Evolutionary conservation across 2,797 vertebrate genomes (phyloP).

Genomic region (Chiloscyllium punctatum): DNA sequence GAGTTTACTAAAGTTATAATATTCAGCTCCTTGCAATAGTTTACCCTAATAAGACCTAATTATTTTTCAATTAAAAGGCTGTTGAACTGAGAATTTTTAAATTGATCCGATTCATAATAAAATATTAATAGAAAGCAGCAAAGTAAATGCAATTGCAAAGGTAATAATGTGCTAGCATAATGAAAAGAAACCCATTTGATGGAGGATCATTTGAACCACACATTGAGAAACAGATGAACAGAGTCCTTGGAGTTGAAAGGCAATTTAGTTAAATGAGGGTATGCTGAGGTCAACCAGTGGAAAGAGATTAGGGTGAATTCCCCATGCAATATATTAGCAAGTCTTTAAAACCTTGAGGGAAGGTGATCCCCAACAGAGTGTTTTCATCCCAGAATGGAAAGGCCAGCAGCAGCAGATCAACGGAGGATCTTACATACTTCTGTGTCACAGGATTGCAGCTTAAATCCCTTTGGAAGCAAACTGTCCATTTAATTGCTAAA

Average conservation of each 20-base stretch:
- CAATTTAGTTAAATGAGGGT: neutral
- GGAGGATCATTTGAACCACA: neutral
- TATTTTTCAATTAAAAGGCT: neutral
- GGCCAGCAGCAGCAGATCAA: neutral
- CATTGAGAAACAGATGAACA: neutral
- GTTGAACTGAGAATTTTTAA: neutral
- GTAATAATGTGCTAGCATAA: neutral
- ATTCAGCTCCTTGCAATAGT: neutral
- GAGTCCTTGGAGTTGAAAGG: neutral
- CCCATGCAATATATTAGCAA: neutral
- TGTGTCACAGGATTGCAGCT: neutral
- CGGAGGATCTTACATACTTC: neutral
- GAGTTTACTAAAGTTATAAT: neutral
- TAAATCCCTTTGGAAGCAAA: neutral
- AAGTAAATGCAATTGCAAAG: neutral
- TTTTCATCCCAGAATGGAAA: neutral
- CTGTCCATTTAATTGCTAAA: neutral
- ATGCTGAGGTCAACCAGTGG: neutral
- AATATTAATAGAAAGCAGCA: neutral
- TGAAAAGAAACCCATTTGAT: neutral
- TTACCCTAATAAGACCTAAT: neutral
- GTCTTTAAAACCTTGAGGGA: neutral
- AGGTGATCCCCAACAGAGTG: neutral
- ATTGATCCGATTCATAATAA: neutral
- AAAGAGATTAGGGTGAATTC: neutral